Conservation (phyloP, 2,888 invertebrate genomes). For the Desoria tigrina region DNA sequence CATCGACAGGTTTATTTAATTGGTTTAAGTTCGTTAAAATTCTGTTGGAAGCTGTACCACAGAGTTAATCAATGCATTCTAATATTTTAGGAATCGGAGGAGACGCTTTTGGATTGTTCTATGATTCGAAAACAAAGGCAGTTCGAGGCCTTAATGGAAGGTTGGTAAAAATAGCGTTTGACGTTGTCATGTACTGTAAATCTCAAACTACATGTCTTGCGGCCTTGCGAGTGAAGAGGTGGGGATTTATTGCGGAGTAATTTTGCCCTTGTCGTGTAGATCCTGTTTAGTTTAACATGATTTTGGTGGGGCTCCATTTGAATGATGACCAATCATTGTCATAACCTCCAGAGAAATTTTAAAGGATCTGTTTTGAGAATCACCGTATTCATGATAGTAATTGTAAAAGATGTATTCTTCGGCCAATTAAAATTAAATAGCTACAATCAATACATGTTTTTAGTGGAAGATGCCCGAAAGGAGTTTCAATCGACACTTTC, state of each 20-base stretch:
- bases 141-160: slow-evolving; percentile 57
- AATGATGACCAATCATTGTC: too few species aligned
- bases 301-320: too few species aligned
- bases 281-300: too few species aligned
- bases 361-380: too few species aligned
- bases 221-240: too few species aligned
- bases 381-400: too few species aligned
- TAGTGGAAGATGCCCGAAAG: slow-evolving; percentile 49
- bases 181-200: background rate
- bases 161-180: slow-evolving; percentile 34
- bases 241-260: too few species aligned
- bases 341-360: too few species aligned
- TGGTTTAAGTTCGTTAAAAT: background rate
- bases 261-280: too few species aligned
- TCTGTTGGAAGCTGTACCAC: background rate
- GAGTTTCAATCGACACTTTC: slow-evolving; percentile 39
- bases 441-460: slow-evolving; percentile 2
- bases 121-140: slow-evolving; percentile 55
- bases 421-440: too few species aligned
- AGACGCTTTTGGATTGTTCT: slow-evolving; percentile 58
- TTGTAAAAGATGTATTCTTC: too few species aligned
- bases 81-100: slow-evolving; percentile 55
- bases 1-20: slow-evolving; percentile 55
- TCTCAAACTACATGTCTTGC: too few species aligned
- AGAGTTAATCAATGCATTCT: background rate